Conservation (phyloP, 1,140 invertebrate genomes). For the Ceratina calcarata region DNA sequence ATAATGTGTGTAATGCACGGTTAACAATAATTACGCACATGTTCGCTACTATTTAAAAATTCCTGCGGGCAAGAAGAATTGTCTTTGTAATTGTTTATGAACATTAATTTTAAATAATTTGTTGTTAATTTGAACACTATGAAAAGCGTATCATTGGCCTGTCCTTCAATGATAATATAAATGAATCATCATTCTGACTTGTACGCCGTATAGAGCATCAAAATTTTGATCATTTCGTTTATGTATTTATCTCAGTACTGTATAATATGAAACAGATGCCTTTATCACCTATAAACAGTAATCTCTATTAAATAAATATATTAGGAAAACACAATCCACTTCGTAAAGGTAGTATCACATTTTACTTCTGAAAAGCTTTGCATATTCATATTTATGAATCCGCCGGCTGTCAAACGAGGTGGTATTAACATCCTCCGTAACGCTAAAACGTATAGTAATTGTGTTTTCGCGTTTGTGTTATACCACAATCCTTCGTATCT, state of each 20-base stretch:
- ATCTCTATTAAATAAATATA: not conserved
- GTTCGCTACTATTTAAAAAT: too few relatives aligned
- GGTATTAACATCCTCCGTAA: not conserved
- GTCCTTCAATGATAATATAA: too few relatives aligned
- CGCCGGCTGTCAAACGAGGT: not conserved
- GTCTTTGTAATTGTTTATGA: too few relatives aligned
- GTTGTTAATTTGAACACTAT: too few relatives aligned
- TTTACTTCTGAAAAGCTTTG: constrained; percentile 1
- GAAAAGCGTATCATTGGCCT: too few relatives aligned
- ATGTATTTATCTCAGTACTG: not conserved
- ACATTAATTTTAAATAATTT: too few relatives aligned
- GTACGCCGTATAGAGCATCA: too few relatives aligned
- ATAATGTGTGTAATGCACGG: too few relatives aligned
- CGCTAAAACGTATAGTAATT: not conserved
- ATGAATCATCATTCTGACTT: too few relatives aligned
- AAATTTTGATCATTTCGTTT: not conserved
- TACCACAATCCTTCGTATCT: constrained; percentile 9
- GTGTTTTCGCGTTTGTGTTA: not conserved
- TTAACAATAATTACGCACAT: too few relatives aligned
- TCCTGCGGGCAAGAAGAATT: too few relatives aligned
- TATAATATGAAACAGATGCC: constrained; percentile 6
- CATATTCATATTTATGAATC: not conserved
- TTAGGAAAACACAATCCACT: not conserved
- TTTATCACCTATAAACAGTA: constrained; percentile 10
- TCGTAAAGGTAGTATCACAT: not conserved